These are phyloP conservation scores for Chrysolina americana DNA, from an alignment of 2,888 invertebrate species.

Conservation along the genomic window DNA sequence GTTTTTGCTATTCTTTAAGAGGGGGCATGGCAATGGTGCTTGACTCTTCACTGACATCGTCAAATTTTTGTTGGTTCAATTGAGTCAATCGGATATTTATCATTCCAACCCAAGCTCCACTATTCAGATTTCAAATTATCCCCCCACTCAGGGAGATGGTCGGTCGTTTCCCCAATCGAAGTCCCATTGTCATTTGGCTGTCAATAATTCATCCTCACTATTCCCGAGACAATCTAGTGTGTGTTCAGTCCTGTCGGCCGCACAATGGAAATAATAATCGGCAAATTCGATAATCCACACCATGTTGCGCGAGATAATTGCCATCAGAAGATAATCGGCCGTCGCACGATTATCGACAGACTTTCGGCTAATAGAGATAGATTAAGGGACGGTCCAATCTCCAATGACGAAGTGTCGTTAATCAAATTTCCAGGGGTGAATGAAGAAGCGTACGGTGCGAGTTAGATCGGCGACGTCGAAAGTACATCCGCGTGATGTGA, in stretches of 20 bases:
- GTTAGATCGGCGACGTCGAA: not conserved
- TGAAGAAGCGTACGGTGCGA: not conserved
- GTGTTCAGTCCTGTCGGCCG: conserved; percentile 27
- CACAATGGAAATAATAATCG: conserved; percentile 48
- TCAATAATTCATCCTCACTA: conserved; percentile 4
- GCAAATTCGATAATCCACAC: conserved; percentile 44
- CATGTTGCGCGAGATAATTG: conserved; percentile 44
- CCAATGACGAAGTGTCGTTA: not conserved
- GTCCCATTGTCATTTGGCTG: not conserved
- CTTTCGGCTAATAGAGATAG: conserved; percentile 10
- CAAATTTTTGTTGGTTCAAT: no score
- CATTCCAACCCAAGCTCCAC: not conserved
- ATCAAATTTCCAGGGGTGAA: conserved; percentile 7
- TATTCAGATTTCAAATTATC: not conserved
- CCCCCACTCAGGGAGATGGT: not conserved
- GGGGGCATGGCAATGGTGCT: no score
- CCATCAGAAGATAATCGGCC: conserved; percentile 42
- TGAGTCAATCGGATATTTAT: not conserved
- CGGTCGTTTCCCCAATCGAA: not conserved
- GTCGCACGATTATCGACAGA: conserved; percentile 21
- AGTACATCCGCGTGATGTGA: not conserved
- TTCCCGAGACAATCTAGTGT: conserved; percentile 30
- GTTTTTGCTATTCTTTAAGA: no score
- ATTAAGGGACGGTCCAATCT: not conserved
- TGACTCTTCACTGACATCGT: no score